Evolutionary conservation across 1,140 invertebrate species (phyloP), one percentile per base, ranked within the genome.

Genomic region (Lanistes nyassanus): DNA sequence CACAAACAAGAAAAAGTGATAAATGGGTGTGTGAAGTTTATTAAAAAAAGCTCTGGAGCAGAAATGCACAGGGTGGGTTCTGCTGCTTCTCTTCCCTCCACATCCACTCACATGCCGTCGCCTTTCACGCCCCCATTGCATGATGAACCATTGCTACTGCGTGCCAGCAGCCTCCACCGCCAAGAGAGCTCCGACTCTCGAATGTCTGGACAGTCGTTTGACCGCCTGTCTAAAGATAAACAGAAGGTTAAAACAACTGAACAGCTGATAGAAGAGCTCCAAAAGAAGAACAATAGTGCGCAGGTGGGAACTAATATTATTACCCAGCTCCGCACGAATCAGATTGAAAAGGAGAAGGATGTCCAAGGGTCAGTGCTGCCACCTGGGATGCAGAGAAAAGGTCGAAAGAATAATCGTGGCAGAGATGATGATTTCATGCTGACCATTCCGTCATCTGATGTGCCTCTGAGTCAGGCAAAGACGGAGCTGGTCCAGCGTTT

Each of bases 221-320:
- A 74, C 36, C 31, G 75, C 53, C 47, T 71, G 47, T 31, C 58
- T 69, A 78, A 69, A 26, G 77, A 77, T 42, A 77, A 78, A 47
- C 93, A 76, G 92, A 95, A 90, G 91, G 90, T 96, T 1, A 96
- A 95, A 91, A 96, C 95, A 2, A 96, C 95, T 34, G 94, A 95
- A 82, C 94, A 96, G 85, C 86, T 96, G 29, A 91, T 96, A 70
- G 94, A 94, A 55, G 93, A 94, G 83, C 90, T 96, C 75, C 93
- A 94, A 85, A 93, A 93, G 74, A 89, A 87, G 76, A 86, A 84
- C 79, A 90, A 92, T 68, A 92, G 89, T 78, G 87, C 91, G 79
- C 89, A 80, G 82, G 77, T 86, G 34, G 82, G 81, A 39, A 84
- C 79, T 77, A 80, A 81, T 76, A 83, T 86, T 60, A 82, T 90